phyloP scores from a whole-genome alignment of 2,113 vertebrate genomes.

The Todiramphus saurophagus region DNA sequence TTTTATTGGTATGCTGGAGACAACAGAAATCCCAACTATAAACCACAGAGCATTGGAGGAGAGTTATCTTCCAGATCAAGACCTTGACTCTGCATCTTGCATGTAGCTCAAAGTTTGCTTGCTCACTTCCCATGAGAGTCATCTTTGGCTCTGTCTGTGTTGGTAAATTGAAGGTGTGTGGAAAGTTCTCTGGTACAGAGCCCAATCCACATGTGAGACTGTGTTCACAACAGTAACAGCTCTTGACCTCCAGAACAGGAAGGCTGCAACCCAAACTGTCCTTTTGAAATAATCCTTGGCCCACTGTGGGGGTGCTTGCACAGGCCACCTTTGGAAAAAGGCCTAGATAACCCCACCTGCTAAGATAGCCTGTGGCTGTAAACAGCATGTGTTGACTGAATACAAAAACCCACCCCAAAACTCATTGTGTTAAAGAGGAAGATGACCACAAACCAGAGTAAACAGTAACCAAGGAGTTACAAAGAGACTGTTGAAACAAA shows the following conservation, averaged over 20 bases:
- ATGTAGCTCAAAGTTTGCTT: not conserved
- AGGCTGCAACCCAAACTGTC: not conserved
- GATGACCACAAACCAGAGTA: not conserved
- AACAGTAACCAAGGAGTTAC: not conserved
- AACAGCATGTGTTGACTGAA: not conserved
- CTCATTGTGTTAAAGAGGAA: not conserved
- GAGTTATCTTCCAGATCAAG: slow-evolving; percentile 25
- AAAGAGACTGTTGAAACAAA: not conserved
- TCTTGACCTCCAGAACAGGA: not conserved
- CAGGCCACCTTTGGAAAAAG: not conserved
- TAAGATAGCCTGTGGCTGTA: not conserved
- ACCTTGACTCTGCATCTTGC: slow-evolving; percentile 13
- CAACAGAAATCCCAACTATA: slow-evolving; percentile 1
- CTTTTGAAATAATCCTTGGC: not conserved
- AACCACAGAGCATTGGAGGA: not conserved
- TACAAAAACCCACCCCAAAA: not conserved
- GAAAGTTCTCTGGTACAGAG: not conserved
- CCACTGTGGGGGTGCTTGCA: not conserved
- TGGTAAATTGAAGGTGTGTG: slow-evolving; percentile 39
- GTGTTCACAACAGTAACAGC: not conserved
- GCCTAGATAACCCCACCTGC: not conserved
- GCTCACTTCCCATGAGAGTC: not conserved
- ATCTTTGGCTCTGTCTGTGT: not conserved
- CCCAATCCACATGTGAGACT: not conserved
- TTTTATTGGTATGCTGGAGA: not conserved